phyloP scores from a whole-genome alignment of 1,140 invertebrate genomes.

The Teleogryllus occipitalis region DNA sequence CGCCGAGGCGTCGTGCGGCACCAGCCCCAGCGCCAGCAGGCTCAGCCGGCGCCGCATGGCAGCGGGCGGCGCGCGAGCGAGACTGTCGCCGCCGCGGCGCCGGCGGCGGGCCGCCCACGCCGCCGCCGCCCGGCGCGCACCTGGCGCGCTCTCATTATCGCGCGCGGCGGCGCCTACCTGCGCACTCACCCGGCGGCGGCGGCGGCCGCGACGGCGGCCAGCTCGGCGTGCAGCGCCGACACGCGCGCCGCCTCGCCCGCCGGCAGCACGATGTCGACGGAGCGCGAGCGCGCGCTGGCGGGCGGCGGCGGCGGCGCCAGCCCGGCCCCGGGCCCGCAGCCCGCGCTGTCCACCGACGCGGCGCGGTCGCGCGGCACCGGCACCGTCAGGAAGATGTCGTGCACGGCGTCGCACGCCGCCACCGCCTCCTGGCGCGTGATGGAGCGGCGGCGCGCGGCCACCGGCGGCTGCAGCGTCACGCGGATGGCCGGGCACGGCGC shows the following conservation, averaged over 20 bases:
- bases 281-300: constrained; percentile 70
- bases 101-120: no score
- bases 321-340: constrained; percentile 50
- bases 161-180: neutral
- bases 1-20: neutral
- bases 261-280: constrained; percentile 82
- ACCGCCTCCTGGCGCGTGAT: constrained; percentile 14
- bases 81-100: no score
- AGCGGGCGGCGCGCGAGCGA: no score
- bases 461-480: constrained; percentile 56
- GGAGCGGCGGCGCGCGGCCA: constrained; percentile 20
- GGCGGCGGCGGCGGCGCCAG: constrained; percentile 48
- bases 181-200: neutral
- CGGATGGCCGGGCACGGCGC: constrained; percentile 39
- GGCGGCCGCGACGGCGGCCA: neutral
- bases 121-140: no score
- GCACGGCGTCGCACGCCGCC: constrained; percentile 33
- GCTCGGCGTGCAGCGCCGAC: neutral
- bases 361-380: constrained; percentile 71
- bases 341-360: constrained; percentile 65
- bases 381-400: constrained; percentile 72
- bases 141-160: neutral
- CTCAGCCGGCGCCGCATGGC: neutral
- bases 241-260: constrained; percentile 68
- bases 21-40: neutral